A percentile compares a stretch with the other conserved stretches of the same genome.
Evolutionary conservation across 1,140 invertebrate species (phyloP).

Genomic region (Plodia interpunctella): DNA sequence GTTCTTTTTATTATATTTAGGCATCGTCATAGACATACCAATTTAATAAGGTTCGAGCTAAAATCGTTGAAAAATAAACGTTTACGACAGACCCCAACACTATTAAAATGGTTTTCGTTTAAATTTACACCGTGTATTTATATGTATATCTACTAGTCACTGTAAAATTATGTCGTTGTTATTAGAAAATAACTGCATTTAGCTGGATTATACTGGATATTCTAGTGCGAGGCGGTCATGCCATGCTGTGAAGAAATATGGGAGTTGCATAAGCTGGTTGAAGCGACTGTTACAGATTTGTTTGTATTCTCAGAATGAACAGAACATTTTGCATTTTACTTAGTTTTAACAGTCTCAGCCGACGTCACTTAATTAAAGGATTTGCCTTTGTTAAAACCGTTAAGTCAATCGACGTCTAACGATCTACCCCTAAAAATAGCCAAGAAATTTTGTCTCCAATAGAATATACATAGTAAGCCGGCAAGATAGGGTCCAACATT

Average conservation of each 20-base stretch:
- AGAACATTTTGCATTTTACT: not conserved
- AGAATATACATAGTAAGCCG: too few species aligned
- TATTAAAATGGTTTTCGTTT: too few species aligned
- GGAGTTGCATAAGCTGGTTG: constrained; percentile 30
- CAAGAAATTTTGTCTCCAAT: too few species aligned
- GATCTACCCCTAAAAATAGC: too few species aligned
- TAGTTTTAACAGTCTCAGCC: not conserved
- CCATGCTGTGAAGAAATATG: constrained; percentile 36
- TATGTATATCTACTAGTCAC: not conserved
- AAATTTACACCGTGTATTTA: too few species aligned
- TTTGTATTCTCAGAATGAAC: not conserved
- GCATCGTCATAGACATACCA: too few species aligned
- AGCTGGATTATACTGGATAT: constrained; percentile 26
- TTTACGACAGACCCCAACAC: too few species aligned
- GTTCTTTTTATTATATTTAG: too few species aligned
- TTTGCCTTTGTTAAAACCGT: not conserved
- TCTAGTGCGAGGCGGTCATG: constrained; percentile 12
- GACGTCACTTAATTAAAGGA: not conserved
- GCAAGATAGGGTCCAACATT: too few species aligned
- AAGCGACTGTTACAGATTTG: not conserved
- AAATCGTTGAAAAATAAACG: too few species aligned
- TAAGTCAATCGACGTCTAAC: too few species aligned
- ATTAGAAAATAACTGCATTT: constrained; percentile 42
- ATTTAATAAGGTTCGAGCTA: too few species aligned
- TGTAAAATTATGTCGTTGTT: constrained; percentile 33